Evolutionary conservation across 2,113 vertebrate species (phyloP), one percentile per base, ranked within the genome.

Genomic region (Octodon degus): DNA sequence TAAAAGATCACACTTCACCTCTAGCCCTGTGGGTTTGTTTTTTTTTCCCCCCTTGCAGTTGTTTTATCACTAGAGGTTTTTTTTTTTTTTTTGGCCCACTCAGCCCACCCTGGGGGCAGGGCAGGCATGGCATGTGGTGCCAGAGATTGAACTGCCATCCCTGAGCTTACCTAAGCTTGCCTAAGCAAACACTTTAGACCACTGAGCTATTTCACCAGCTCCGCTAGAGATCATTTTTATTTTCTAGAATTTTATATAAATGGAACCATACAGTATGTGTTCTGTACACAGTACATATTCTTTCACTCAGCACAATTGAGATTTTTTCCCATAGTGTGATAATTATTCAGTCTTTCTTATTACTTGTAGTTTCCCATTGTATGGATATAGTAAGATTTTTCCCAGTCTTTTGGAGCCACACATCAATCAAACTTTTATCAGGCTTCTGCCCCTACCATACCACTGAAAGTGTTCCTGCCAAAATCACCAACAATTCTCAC

Each of bases 161-260:
- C 11, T 50, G 50, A 50, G 11, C 50, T 50, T 50, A 12, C 50
- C 50, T 43, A 43, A 43, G 43, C 43, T 43, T 43, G 43, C 43
- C 43, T 43, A 50, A 12, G 50, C 9, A 50, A 50, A 6, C 50
- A 12, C 50, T 50, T 43, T 55, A 55, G 11, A 14, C 55, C 55
- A 55, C 55, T 16, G 14, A 55, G 11, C 55, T 12, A 16, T 16
- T 14, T 53, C 13, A 6, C 53, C 53, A 53, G 65, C 22, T 6
- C 43, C 43, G 5, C 43, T 43, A 43, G 43, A 43, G 43, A 43
- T 43, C 5, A 43, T 43, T 43, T 43, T 43, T 63, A 72, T 85
- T 93, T 87, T 85, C 65, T 84, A 93, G 72, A 93, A 79, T 68
- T 95, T 95, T 79, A 92, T 86, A 82, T 58, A 86, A 91, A 76